Evolutionary conservation across 2,888 invertebrate genomes (phyloP).

Genomic region (Bombylius discolor): DNA sequence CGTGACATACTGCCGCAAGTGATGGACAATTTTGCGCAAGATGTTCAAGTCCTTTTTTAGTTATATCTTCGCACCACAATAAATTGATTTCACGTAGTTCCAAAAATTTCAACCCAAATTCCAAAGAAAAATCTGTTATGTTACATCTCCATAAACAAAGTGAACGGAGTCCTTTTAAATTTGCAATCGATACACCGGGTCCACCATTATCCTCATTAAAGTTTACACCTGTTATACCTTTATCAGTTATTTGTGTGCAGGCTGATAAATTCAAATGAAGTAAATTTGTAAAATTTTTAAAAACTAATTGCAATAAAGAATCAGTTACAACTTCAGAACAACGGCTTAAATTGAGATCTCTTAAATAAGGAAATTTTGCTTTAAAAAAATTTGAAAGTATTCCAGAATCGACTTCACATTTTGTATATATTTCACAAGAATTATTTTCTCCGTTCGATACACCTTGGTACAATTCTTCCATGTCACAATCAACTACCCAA

Average conservation of each 20-base stretch:
- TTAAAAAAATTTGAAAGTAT: neutral
- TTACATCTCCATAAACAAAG: neutral
- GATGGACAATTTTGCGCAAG: neutral
- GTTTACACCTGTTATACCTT: neutral
- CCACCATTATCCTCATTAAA: neutral
- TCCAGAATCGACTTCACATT: neutral
- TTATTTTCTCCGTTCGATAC: no score
- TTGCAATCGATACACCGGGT: neutral
- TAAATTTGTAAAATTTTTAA: neutral
- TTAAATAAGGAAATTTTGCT: neutral
- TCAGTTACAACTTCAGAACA: neutral
- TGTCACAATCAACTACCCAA: no score
- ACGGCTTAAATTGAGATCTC: neutral
- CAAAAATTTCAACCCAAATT: neutral
- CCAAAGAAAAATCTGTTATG: neutral
- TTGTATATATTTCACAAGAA: neutral
- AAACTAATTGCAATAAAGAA: neutral
- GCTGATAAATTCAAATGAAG: neutral
- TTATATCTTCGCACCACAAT: neutral
- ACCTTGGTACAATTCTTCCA: no score
- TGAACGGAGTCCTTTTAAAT: neutral
- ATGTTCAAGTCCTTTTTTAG: neutral
- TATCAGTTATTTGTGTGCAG: neutral
- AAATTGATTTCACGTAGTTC: neutral
- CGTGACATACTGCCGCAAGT: no score